A percentile compares a stretch with the other conserved stretches of the same genome.
Evolutionary conservation across 2,888 invertebrate species (phyloP).

Genomic region (Himalopsyche kuldschensis): DNA sequence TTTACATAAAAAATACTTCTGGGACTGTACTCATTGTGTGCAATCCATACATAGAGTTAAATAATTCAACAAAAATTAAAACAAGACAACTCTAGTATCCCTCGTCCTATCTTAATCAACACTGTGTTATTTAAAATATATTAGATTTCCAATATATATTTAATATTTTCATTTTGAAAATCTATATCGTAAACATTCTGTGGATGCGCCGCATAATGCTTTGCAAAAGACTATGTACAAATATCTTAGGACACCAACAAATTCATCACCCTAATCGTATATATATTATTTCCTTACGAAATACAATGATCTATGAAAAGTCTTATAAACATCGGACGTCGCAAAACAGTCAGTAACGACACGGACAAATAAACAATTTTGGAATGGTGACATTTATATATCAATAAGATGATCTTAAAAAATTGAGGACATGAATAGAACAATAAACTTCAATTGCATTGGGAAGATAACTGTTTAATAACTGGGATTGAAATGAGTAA

Average conservation of each 20-base stretch:
- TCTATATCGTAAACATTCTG: constrained; percentile 14
- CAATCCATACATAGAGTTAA: constrained; percentile 7
- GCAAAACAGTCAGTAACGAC: constrained; percentile 21
- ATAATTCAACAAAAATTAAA: constrained; percentile 19
- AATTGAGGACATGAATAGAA: not conserved
- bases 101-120: constrained; percentile 4
- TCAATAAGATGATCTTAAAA: not conserved
- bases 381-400: not conserved
- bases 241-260: constrained; percentile 13
- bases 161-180: constrained; percentile 17
- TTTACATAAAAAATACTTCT: constrained; percentile 32
- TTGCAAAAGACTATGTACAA: constrained; percentile 19
- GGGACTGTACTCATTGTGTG: constrained; percentile 7
- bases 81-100: constrained; percentile 8
- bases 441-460: not conserved
- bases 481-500: no score
- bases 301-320: constrained; percentile 38
- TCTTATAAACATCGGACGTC: constrained; percentile 38
- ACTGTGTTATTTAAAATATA: constrained; percentile 30
- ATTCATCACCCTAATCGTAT: constrained; percentile 10
- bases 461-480: not conserved
- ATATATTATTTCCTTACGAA: constrained; percentile 31
- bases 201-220: not conserved
- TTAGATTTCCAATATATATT: constrained; percentile 24
- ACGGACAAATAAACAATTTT: not conserved